phyloP scores from a whole-genome alignment of 2,113 vertebrate species.

The Galeopterus variegatus region DNA sequence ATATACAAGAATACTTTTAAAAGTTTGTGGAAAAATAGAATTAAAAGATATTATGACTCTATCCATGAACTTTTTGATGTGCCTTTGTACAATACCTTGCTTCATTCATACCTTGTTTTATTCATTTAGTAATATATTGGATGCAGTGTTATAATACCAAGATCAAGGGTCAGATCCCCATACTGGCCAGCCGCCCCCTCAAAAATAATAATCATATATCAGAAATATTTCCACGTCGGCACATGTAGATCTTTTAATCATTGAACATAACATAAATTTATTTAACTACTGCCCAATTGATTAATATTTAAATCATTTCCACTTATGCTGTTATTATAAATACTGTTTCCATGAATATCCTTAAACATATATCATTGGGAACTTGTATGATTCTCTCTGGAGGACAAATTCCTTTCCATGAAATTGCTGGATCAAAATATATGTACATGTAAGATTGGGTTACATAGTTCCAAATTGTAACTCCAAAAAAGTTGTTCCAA shows the following conservation, averaged over 20 bases:
- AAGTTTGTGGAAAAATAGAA: too few species aligned
- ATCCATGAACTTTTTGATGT: too few species aligned
- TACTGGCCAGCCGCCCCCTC: too few species aligned
- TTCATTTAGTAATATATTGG: conserved; percentile 23
- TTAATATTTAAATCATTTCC: conserved; percentile 38
- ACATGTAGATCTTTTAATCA: neutral
- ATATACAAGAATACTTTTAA: too few species aligned
- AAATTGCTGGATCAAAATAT: conserved; percentile 11
- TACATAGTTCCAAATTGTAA: conserved; percentile 3
- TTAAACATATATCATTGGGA: neutral
- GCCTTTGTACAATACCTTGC: too few species aligned
- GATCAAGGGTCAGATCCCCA: too few species aligned
- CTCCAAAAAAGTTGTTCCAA: neutral
- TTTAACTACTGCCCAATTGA: neutral
- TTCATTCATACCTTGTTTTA: neutral
- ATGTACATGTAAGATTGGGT: neutral
- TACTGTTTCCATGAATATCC: neutral
- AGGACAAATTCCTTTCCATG: conserved; percentile 55
- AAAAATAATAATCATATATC: neutral
- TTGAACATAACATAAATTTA: conserved; percentile 23
- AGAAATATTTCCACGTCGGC: conserved; percentile 26
- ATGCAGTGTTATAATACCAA: neutral
- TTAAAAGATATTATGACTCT: too few species aligned
- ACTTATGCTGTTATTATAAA: neutral
- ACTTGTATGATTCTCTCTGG: conserved; percentile 25